Evolutionary conservation across 2,888 invertebrate species (phyloP).

Genomic region (Clepsis dumicolana): DNA sequence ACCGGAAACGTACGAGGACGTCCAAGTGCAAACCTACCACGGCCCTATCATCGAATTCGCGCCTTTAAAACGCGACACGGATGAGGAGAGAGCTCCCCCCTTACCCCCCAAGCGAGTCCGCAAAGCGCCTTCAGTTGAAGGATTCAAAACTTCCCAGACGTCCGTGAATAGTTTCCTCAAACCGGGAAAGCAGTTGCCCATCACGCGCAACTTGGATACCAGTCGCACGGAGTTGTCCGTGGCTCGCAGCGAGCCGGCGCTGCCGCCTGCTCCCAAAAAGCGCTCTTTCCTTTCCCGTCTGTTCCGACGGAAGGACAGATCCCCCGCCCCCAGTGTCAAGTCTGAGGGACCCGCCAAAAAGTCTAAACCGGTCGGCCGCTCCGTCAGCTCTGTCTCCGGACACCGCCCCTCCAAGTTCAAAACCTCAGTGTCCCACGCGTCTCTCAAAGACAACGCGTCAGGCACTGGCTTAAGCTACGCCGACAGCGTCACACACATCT

Average conservation of each 20-base stretch:
- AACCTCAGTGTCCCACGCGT: constrained; percentile 74
- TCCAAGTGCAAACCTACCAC: constrained; percentile 78
- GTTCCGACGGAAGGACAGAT: constrained; percentile 76
- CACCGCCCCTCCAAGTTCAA: constrained; percentile 83
- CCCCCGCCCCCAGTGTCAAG: constrained; percentile 77
- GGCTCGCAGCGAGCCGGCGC: constrained; percentile 74
- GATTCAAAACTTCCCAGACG: constrained; percentile 75
- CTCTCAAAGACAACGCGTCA: constrained; percentile 75
- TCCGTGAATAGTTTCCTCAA: constrained; percentile 75
- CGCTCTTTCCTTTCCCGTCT: constrained; percentile 80
- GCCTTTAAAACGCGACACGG: constrained; percentile 84
- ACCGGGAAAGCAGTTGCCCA: constrained; percentile 70
- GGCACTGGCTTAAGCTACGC: constrained; percentile 78
- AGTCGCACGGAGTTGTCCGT: constrained; percentile 59
- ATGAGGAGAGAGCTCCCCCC: constrained; percentile 90
- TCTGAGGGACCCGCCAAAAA: constrained; percentile 65
- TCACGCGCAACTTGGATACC: constrained; percentile 62
- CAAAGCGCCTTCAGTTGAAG: constrained; percentile 75
- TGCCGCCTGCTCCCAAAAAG: constrained; percentile 77
- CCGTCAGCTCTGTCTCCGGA: constrained; percentile 87
- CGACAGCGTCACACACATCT: constrained; percentile 88
- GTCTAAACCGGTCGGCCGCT: constrained; percentile 84
- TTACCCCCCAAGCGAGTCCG: constrained; percentile 92
- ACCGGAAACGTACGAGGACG: constrained; percentile 87
- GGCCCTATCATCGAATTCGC: constrained; percentile 84